Conservation (phyloP, 1,140 invertebrate genomes). For the Tetramorium simillimum region DNA sequence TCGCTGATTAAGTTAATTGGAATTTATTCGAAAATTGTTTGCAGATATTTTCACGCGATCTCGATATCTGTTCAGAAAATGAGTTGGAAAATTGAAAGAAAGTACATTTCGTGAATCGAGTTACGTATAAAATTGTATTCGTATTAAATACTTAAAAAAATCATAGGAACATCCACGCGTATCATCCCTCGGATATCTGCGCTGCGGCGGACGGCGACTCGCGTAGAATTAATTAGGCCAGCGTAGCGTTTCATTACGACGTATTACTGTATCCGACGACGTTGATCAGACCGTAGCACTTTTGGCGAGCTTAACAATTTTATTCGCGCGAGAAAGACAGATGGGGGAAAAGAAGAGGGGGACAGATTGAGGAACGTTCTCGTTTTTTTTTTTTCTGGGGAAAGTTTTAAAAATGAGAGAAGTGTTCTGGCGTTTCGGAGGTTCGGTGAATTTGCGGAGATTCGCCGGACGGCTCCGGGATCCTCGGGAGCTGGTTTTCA, state of each 20-base stretch:
- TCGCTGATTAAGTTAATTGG: no score
- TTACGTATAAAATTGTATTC: neutral
- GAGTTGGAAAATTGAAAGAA: no score
- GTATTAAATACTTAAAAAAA: neutral
- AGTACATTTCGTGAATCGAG: no score
- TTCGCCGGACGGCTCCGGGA: slow-evolving; percentile 11
- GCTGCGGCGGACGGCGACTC: neutral
- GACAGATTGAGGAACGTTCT: neutral
- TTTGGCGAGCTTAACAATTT: slow-evolving; percentile 60
- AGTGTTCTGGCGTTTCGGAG: neutral
- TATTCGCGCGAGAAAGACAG: slow-evolving; percentile 46
- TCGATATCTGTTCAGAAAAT: no score
- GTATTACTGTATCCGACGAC: slow-evolving; percentile 58
- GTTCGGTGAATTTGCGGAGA: neutral
- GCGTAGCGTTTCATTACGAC: slow-evolving; percentile 20
- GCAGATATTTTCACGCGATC: neutral
- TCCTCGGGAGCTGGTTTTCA: slow-evolving; percentile 57
- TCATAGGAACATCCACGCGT: neutral
- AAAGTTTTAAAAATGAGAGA: neutral
- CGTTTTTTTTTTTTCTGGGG: neutral
- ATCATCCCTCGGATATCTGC: neutral
- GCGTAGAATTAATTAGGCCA: slow-evolving; percentile 14
- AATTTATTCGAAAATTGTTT: no score
- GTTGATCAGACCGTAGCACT: slow-evolving; percentile 65
- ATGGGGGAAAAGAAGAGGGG: neutral